Conservation (phyloP, 1,140 invertebrate species). For the Drosophila subobscura region DNA sequence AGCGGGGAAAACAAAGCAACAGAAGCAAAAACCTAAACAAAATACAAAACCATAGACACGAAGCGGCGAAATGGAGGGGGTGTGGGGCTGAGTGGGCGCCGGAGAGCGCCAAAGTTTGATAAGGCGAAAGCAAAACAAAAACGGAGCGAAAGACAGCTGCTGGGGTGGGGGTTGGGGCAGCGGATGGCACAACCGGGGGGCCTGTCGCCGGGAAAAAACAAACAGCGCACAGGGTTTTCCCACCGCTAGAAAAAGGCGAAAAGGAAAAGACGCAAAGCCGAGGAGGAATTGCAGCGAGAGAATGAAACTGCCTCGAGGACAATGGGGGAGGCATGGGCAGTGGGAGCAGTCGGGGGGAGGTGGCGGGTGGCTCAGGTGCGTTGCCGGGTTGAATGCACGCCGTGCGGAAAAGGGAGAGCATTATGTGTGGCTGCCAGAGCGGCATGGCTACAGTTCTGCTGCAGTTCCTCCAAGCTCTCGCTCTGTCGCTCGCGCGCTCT, state of each 20-base stretch:
- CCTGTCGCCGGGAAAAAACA: constrained; percentile 51
- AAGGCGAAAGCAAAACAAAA: constrained; percentile 67
- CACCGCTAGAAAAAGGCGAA: constrained; percentile 8
- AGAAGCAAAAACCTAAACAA: constrained; percentile 78
- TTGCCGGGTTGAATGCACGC: constrained; percentile 78
- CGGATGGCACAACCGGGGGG: constrained; percentile 11
- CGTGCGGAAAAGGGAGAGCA: constrained; percentile 30
- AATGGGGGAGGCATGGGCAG: background rate
- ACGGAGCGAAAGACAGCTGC: constrained; percentile 5
- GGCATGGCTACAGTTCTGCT: constrained; percentile 31
- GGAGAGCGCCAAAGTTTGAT: constrained; percentile 72
- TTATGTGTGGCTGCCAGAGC: constrained; percentile 11
- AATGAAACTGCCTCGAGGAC: constrained; percentile 3
- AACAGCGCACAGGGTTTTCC: constrained; percentile 32
- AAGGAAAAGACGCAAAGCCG: constrained; percentile 9
- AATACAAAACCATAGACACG: constrained; percentile 64
- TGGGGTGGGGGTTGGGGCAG: background rate
- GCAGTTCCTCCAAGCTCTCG: constrained; percentile 22
- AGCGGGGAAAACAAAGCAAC: constrained; percentile 69
- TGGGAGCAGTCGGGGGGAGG: background rate
- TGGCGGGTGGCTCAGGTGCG: constrained; percentile 35
- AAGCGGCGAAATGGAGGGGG: constrained; percentile 10
- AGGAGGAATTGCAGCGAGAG: background rate
- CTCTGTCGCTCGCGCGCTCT: constrained; percentile 16
- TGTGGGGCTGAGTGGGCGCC: constrained; percentile 47